These are phyloP conservation scores for Potamilus streckersoni DNA, from an alignment of 1,140 invertebrate species.

Conservation along the genomic window DNA sequence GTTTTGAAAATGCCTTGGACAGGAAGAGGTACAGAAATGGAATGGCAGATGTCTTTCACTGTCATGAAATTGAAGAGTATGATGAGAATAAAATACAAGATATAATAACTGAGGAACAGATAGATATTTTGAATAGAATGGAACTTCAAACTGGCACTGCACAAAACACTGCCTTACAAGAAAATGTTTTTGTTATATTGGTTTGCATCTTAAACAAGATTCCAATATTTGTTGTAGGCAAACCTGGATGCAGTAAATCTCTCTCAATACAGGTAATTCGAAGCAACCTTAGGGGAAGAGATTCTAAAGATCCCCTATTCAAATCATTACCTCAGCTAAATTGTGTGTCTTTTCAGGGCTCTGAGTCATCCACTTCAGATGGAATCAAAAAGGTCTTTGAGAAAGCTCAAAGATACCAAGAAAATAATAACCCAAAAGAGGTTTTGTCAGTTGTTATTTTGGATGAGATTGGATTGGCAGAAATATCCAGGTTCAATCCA, in stretches of 20 bases:
- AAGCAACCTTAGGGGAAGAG: conserved; percentile 49
- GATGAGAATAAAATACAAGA: conserved; percentile 1
- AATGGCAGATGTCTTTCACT: conserved; percentile 25
- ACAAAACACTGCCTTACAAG: conserved; percentile 49
- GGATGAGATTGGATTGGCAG: conserved; percentile 53
- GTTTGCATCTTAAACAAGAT: conserved; percentile 52
- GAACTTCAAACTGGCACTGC: conserved; percentile 30
- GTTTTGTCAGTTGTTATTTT: conserved; percentile 49
- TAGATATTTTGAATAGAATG: conserved; percentile 27
- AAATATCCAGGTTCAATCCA: conserved; percentile 37
- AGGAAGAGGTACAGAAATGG: conserved; percentile 31
- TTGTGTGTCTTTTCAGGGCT: conserved; percentile 49
- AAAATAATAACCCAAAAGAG: conserved; percentile 30
- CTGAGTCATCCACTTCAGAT: conserved; percentile 46
- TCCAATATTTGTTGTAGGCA: conserved; percentile 58
- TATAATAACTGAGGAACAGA: conserved; percentile 28
- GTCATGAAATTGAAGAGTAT: not conserved
- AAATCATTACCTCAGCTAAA: conserved; percentile 45
- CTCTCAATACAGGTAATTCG: conserved; percentile 51
- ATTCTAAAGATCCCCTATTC: conserved; percentile 43
- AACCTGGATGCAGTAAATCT: conserved; percentile 60
- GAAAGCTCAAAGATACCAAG: conserved; percentile 35
- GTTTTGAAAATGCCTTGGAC: conserved; percentile 21
- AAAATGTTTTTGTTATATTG: conserved; percentile 58
- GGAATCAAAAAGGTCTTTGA: conserved; percentile 44